Percentiles rank a stretch among this genome's conserved stretches.
Conservation (phyloP, 2,888 invertebrate species). For the Acronicta alni region DNA sequence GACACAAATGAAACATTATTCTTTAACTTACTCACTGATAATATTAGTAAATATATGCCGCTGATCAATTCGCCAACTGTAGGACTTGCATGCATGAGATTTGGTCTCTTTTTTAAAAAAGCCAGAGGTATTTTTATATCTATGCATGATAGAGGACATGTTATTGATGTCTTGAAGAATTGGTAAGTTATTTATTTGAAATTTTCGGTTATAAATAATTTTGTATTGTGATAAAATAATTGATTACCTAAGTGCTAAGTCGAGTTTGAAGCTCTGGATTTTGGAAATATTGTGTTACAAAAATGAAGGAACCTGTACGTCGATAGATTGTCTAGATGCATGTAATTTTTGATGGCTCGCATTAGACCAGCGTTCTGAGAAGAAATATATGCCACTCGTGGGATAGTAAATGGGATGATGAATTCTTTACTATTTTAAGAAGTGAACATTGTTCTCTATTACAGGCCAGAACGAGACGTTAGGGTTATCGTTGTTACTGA, state of each 20-base stretch:
- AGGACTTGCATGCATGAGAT: conserved; percentile 97
- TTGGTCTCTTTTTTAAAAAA: conserved; percentile 96
- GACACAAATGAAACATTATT: conserved; percentile 98
- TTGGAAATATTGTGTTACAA: too few species aligned
- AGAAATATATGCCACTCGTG: too few species aligned
- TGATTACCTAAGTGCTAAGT: too few species aligned
- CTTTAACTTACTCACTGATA: conserved; percentile 94
- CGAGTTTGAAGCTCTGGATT: too few species aligned
- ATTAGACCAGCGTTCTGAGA: too few species aligned
- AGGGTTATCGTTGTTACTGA: conserved; percentile 97
- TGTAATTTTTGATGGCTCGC: too few species aligned
- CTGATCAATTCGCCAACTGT: conserved; percentile 99
- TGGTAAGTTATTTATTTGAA: conserved; percentile 88
- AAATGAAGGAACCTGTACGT: too few species aligned
- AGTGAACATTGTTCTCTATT: background rate
- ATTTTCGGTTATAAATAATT: too few species aligned
- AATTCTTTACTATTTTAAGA: too few species aligned
- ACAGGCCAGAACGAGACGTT: conserved; percentile 93
- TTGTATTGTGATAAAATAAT: too few species aligned
- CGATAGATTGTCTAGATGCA: too few species aligned
- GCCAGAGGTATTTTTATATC: conserved; percentile 97
- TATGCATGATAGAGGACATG: conserved; percentile 96
- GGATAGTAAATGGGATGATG: too few species aligned
- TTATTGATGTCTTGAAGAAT: conserved; percentile 95
- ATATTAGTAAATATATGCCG: conserved; percentile 97